Base-by-base conservation (phyloP, 1,140 invertebrate species). In the Aphidius gifuensis region DNA sequence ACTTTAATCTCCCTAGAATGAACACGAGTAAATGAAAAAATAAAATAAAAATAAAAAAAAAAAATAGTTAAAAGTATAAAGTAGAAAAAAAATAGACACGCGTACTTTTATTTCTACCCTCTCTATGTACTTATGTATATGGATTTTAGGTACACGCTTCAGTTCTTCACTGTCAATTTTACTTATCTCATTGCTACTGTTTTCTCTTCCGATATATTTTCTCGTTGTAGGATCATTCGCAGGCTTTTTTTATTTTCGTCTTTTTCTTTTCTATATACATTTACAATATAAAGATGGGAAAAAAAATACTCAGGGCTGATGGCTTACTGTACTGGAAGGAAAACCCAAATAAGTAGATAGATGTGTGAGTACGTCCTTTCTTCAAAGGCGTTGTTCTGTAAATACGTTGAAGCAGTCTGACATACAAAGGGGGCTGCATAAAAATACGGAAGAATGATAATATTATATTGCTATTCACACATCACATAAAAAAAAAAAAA, bases 141-240 rank as follows among this genome's bases (percentile, higher is more conserved):
- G 23, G 23, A 32, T 32, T 32, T 32, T 32, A 32, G 23, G 53
- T 39, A 50, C 58, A 60, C 59, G 50, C 59, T 66, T 60, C 58
- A 60, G 58, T 66, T 62, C 51, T 46, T 66, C 61, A 63, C 49
- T 66, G 58, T 63, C 64, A 63, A 66, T 66, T 66, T 60, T 54
- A 38, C 61, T 66, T 61, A 66, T 66, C 64, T 66, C 62, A 50
- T 42, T 42, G 21, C 11, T 32, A 58, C 23, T 53, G 16, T 50
- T 57, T 38, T 45, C 11, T 44, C 38, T 60, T 32, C 23, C 16
- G 23, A 39, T 40, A 42, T 40, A 8, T 21, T 9, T 32, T 43
- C 58, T 6, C 38, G 21, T n/a, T 58, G 16, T 58, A 16, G 53
- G 39, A 49, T 32, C 23, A 32, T 4, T 32, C 23, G 23, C 23